Base-by-base conservation (phyloP, 2,797 vertebrate species). In the Lacerta viridis region DNA sequence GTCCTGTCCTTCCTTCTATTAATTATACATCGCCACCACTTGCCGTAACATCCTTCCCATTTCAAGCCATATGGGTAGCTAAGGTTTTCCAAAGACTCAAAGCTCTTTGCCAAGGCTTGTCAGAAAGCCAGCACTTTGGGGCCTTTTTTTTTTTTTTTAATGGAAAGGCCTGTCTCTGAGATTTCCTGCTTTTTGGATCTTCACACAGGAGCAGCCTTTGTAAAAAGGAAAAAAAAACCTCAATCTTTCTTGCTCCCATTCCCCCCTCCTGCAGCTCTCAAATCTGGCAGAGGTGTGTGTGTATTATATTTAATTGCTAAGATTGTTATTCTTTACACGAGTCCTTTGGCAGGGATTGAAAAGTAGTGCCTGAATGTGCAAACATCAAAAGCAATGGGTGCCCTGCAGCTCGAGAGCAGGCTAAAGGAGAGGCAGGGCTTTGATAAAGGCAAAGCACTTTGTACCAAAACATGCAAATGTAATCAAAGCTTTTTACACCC, bases 121-220 rank as follows among this genome's bases (percentile, higher is more conserved):
- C 33, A 41, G 17, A 77, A 33, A 76, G 84, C 71, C 71, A 85
- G 43, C 7, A 29, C 43, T 89, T 68, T 55, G 77, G 29, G 10
- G n/a, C n/a, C 18, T 3, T 4, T 75, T 76, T 71, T 78, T 80
- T 1, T n/a, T n/a, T 33, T 33, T 33, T 33, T 33, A 72, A 88
- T 50, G 3, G 7, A 68, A 68, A 85, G 69, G 68, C 25, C 77
- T 89, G 59, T 85, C 77, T 89, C 69, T 76, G 55, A 68, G 43
- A 76, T 81, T 85, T 85, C 83, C 83, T 81, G 78, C 77, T 85
- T 89, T 27, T 46, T 76, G 88, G 69, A 76, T 81, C 88, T 74
- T 59, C 69, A 59, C 61, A 75, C 59, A 89, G 77, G 33, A 75
- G 71, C 25, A 68, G 33, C 1, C 46, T 85, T 81, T 68, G n/a